Evolutionary conservation across 2,113 vertebrate genomes (phyloP).

Genomic region (Heloderma charlesbogerti): DNA sequence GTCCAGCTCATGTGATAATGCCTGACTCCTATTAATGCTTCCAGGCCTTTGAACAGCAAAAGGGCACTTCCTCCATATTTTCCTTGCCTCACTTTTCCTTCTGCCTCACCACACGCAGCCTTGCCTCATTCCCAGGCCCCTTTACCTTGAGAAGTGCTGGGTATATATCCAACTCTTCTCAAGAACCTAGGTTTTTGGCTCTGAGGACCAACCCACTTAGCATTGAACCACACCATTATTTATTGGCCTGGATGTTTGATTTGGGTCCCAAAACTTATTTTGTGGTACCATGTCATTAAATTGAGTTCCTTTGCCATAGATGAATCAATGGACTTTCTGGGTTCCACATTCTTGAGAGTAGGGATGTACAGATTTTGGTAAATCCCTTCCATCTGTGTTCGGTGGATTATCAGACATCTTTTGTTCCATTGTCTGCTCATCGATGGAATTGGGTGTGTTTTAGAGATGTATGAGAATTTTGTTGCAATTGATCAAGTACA

Average conservation of each 20-base stretch:
- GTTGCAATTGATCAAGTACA: too few relatives aligned
- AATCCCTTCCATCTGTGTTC: too few relatives aligned
- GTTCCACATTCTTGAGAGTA: too few relatives aligned
- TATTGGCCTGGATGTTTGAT: neutral
- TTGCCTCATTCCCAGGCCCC: neutral
- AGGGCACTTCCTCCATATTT: neutral
- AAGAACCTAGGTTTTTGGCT: neutral
- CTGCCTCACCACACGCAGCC: neutral
- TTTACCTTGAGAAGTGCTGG: neutral
- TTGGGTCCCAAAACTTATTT: neutral
- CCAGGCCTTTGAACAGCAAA: neutral
- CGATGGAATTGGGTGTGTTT: too few relatives aligned
- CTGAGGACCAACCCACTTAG: neutral
- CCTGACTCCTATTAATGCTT: neutral
- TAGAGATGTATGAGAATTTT: too few relatives aligned
- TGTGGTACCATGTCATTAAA: too few relatives aligned
- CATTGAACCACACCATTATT: neutral
- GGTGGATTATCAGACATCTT: too few relatives aligned
- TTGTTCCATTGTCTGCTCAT: too few relatives aligned
- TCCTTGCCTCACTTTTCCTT: neutral
- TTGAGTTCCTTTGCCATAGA: neutral
- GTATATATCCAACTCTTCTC: too few relatives aligned
- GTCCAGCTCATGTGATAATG: neutral
- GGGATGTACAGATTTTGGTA: too few relatives aligned
- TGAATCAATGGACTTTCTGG: neutral